Conservation (phyloP, 2,888 invertebrate species). For the Dione vanillae region DNA sequence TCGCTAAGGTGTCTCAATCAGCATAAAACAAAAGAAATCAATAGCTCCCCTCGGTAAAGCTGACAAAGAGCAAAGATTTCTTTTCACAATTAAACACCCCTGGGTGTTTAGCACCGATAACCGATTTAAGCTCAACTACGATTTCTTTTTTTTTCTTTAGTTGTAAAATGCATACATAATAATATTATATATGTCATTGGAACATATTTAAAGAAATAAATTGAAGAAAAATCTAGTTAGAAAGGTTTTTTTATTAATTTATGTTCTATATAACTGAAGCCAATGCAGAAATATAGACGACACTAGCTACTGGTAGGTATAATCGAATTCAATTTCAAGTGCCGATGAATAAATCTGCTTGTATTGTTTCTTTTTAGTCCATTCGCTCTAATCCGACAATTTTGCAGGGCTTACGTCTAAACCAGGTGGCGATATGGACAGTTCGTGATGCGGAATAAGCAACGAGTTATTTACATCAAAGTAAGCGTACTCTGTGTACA, state of each 20-base stretch:
- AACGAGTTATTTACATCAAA: constrained; percentile 48
- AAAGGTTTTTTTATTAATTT: no score
- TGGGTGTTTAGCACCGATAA: constrained; percentile 73
- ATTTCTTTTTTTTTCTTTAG: constrained; percentile 48
- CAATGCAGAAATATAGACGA: no score
- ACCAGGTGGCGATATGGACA: constrained; percentile 63
- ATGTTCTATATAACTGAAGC: no score
- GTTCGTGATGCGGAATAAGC: constrained; percentile 74
- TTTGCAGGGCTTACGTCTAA: constrained; percentile 66
- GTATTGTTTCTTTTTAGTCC: constrained; percentile 56
- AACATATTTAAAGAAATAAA: no score
- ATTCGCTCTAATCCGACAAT: constrained; percentile 68
- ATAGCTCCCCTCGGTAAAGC: constrained; percentile 74
- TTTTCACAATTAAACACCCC: constrained; percentile 83
- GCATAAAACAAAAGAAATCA: constrained; percentile 85
- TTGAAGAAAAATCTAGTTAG: no score
- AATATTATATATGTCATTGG: no score
- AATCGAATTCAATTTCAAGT: constrained; percentile 18
- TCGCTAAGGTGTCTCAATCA: constrained; percentile 83
- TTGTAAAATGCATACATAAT: constrained; percentile 27
- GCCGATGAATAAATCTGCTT: constrained; percentile 38
- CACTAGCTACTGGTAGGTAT: not conserved
- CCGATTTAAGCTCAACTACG: constrained; percentile 66
- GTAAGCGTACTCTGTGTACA: constrained; percentile 29
- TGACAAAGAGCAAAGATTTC: constrained; percentile 84